phyloP scores from a whole-genome alignment of 2,113 vertebrate species.

The Solea solea region DNA sequence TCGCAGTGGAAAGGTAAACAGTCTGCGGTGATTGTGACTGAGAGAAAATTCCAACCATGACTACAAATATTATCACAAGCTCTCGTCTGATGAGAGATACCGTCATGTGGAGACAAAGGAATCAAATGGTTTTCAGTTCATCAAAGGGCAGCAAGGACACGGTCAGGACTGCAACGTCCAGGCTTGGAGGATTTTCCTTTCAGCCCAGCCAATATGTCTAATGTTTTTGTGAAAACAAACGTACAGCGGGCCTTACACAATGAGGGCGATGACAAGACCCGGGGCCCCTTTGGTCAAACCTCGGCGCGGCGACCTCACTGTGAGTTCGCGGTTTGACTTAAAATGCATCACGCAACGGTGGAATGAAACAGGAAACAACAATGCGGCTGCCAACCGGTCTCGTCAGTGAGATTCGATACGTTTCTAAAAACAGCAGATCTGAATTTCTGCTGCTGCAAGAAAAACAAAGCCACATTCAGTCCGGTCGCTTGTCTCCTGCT shows the following conservation, averaged over 20 bases:
- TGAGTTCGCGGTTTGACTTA: constrained; percentile 66
- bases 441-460: constrained; percentile 45
- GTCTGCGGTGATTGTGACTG: constrained; percentile 58
- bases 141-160: constrained; percentile 60
- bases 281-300: constrained; percentile 42
- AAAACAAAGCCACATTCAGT: constrained; percentile 51
- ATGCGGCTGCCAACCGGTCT: constrained; percentile 46
- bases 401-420: constrained; percentile 57
- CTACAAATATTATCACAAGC: constrained; percentile 57
- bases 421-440: constrained; percentile 62
- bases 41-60: constrained; percentile 65
- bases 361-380: constrained; percentile 52
- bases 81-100: constrained; percentile 59
- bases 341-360: constrained; percentile 61
- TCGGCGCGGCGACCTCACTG: constrained; percentile 41
- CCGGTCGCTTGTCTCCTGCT: constrained; percentile 53
- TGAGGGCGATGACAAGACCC: constrained; percentile 65
- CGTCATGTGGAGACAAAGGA: constrained; percentile 56
- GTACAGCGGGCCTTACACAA: constrained; percentile 50
- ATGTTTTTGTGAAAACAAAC: constrained; percentile 59
- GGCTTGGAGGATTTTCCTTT: constrained; percentile 44
- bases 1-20: constrained; percentile 62
- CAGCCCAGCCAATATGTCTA: constrained; percentile 54
- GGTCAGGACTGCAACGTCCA: constrained; percentile 17
- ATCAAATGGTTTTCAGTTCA: constrained; percentile 45